These are phyloP conservation scores for Halcyon smyrnensis DNA, from an alignment of 2,797 vertebrate genomes.

Conservation along the genomic window DNA sequence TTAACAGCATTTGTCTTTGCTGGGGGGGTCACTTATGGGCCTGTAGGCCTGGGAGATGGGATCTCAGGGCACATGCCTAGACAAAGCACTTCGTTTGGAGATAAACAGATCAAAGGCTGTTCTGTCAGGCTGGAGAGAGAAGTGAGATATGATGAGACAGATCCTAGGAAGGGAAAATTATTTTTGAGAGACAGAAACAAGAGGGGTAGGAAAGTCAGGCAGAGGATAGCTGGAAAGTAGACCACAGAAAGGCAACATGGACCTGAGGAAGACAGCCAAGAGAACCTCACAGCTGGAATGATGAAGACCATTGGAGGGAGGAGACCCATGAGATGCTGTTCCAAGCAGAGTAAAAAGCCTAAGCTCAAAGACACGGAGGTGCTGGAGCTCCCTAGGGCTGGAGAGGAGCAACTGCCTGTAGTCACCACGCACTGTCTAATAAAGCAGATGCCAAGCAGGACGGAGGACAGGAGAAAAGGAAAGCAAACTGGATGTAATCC, in stretches of 20 bases:
- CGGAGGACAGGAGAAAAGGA: background rate
- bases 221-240: background rate
- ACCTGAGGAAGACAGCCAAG: background rate
- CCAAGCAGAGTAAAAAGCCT: background rate
- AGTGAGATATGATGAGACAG: background rate
- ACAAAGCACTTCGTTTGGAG: background rate
- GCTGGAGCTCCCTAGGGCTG: background rate
- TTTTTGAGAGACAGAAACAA: background rate
- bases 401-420: background rate
- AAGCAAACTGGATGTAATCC: background rate
- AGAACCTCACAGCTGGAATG: background rate
- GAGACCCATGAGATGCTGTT: background rate
- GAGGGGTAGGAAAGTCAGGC: background rate
- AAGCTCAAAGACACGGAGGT: background rate
- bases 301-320: background rate
- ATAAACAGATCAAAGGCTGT: background rate
- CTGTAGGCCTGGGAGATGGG: background rate
- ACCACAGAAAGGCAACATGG: background rate
- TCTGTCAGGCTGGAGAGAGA: background rate
- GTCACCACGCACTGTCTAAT: background rate
- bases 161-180: background rate
- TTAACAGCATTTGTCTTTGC: background rate
- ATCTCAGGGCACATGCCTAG: background rate
- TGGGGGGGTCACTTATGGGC: background rate
- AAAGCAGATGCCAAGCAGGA: conserved; percentile 1